Evolutionary conservation across 2,113 vertebrate species (phyloP).

Genomic region (Piaya cayana): DNA sequence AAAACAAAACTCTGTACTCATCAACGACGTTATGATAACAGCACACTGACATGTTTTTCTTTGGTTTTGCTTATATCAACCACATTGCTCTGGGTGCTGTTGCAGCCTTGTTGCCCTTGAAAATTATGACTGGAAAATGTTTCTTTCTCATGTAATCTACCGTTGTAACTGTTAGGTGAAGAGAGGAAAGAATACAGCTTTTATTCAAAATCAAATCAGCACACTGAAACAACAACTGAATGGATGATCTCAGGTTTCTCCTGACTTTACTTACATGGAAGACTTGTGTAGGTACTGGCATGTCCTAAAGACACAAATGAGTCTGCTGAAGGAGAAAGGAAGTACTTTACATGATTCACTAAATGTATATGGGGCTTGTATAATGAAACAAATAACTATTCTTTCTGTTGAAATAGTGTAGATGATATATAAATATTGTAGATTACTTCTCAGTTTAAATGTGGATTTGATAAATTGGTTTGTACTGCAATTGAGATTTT

Average conservation of each 20-base stretch:
- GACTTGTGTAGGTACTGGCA: neutral
- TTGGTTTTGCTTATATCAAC: neutral
- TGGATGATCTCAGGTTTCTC: neutral
- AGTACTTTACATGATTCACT: neutral
- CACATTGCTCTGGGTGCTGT: neutral
- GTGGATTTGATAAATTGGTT: neutral
- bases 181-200: neutral
- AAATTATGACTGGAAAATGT: neutral
- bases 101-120: neutral
- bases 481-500: neutral
- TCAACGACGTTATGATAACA: neutral
- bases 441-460: neutral
- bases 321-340: neutral
- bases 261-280: neutral
- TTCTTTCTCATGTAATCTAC: neutral
- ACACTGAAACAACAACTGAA: neutral
- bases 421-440: neutral
- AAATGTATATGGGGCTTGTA: neutral
- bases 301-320: rapidly evolving
- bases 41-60: neutral
- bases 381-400: neutral
- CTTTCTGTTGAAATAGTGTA: neutral
- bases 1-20: neutral
- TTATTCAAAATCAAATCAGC: neutral
- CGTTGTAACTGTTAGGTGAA: neutral